Base-by-base conservation (phyloP, 2,888 invertebrate species). In the Hirtodrosophila cameraria region DNA sequence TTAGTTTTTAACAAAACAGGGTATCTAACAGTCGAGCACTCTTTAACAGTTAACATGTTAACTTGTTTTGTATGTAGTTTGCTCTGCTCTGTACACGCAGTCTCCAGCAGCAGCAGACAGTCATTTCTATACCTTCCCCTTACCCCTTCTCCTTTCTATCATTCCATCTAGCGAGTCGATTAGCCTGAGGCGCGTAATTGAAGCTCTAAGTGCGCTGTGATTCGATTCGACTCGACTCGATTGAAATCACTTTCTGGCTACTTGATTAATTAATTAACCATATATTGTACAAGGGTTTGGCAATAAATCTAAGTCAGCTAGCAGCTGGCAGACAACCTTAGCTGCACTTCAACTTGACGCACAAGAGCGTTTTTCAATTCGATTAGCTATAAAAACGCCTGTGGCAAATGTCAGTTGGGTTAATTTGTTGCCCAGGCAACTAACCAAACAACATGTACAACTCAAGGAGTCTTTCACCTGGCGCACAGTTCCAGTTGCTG, bases 241-340 rank as follows among this genome's bases (percentile, higher is more conserved):
- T 70, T 62, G 63, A 59, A 72, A 42, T 57, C 60, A 59, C 25
- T 52, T 74, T 72, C 36, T 8, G 53, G 58, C 64, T 60, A 28
- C 57, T 71, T 80, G 75, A 80, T 82, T 82, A 69, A 84, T 84
- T 81, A 84, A 82, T 82, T 75, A 62, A 53, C 38, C 50, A 30
- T 48, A 30, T 48, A 52, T 28, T 12, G 28, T 15, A 39, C 16
- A 49, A 53, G 49, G 63, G 62, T 57, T 53, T 15, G 62, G 57
- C 39, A 49, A 59, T 50, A 45, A 60, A 55, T 62, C 59, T 57
- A 11, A 8, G 53, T 55, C 54, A 62, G 13, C 9, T 16, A 46
- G 33, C 15, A 45, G 38, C 43, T 15, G 41, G 27, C 41, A 72
- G 41, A 23, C 41, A 72, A 82, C 75, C 76, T 75, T 64, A 68